A percentile compares a stretch with the other conserved stretches of the same genome.
phyloP scores from a whole-genome alignment of 1,140 invertebrate species.

The Aphis gossypii region DNA sequence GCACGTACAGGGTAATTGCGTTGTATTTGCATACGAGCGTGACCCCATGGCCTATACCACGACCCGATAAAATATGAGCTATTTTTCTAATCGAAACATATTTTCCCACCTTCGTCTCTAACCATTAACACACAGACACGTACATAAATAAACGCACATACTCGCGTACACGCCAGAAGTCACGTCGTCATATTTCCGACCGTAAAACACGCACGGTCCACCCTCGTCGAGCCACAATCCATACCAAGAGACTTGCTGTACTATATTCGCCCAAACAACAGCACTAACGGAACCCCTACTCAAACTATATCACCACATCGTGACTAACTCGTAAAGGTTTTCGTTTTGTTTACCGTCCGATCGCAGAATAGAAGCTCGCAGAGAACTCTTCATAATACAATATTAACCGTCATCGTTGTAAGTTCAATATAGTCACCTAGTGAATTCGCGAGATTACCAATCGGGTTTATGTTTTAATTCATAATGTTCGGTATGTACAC shows the following conservation, averaged over 20 bases:
- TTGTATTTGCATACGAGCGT: background rate
- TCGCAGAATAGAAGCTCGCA: too few species aligned
- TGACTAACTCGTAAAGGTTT: background rate
- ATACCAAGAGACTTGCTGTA: background rate
- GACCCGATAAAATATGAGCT: background rate
- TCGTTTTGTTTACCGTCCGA: background rate
- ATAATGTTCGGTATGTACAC: background rate
- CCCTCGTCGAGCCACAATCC: background rate
- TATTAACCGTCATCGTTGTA: background rate
- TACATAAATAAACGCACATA: too few species aligned
- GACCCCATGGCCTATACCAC: background rate
- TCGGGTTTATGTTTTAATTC: background rate
- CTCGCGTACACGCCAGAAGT: background rate
- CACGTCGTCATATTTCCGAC: background rate
- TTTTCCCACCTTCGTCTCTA: background rate
- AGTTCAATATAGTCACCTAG: too few species aligned
- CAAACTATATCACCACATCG: background rate
- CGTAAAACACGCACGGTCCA: background rate
- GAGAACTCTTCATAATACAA: background rate
- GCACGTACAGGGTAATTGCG: background rate
- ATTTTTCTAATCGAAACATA: background rate
- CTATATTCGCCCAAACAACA: too few species aligned
- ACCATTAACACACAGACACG: background rate
- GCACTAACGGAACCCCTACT: background rate
- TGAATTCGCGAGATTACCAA: background rate